Evolutionary conservation across 2,797 vertebrate species (phyloP), one percentile per base, ranked within the genome.

Genomic region (Balearica regulorum): DNA sequence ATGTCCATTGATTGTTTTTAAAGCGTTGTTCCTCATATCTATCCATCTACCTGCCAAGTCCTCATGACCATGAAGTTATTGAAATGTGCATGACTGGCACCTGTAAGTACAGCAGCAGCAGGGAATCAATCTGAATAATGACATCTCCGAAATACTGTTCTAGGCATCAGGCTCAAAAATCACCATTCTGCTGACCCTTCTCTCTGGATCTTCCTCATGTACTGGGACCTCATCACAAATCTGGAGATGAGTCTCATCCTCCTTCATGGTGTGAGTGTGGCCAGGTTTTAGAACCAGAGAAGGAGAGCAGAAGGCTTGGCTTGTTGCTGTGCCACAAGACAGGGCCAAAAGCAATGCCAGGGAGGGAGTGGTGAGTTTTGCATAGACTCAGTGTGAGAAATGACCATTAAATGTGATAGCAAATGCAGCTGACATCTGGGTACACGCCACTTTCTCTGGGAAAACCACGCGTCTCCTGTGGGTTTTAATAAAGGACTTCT

Each of bases 361-460:
- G 46, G 68, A 41, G 4, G 10, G 12, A 3, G 2, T 69, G 19
- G 16, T 39, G 44, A 73, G 28, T 48, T 83, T 83, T 81, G 10
- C 16, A 21, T 1, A 18, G 37, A 33, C 21, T 51, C 71, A 14
- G 3, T 24, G 37, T 55, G 49, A 73, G 20, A 85, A 71, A 31
- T 18, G 10, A 7, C 7, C 26, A 16, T 21, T 73, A 78, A 37
- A 37, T 5, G 16, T 28, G 6, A 21, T 55, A 33, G 24, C 5
- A 79, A 73, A 79, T 4, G 1, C 16, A 61, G 21, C 26, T 31
- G n/a, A 9, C 33, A 46, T 5, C 20, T 73, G 46, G 5, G 35
- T 31, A 44, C 8, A 4, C 0, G 0, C 3, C 10, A 14, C 16
- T 21, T 89, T 35, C 22, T 48, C 48, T 51, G 37, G 33, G 41